Base-by-base conservation (phyloP, 1,140 invertebrate species). In the Drosophila baimaii region DNA sequence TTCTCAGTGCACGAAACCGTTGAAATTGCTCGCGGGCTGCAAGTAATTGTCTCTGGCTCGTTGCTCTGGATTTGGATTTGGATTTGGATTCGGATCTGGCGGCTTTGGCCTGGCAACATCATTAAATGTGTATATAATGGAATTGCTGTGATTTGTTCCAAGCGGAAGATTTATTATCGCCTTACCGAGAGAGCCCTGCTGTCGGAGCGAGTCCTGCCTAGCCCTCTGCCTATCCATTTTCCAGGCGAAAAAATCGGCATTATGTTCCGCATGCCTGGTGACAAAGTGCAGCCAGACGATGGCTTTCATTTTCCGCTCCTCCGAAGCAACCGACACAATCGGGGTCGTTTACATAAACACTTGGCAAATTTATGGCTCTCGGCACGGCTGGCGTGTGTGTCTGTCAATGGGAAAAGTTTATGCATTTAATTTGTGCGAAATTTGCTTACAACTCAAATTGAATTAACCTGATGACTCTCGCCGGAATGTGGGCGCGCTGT, bases 71-170 rank as follows among this genome's bases (percentile, higher is more conserved):
- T 79, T 75, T 69, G 70, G 76, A 75, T 71, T 80, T 63, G 61
- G 68, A 76, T 71, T 80, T 64, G 61, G 68, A 59, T 70, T 71
- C 47, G 61, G 81, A 74, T 73, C 64, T 63, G 61, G 44, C 39
- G 56, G 74, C 54, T 58, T 57, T 76, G 23, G 41, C 19, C 61
- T 72, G 75, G 81, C 82, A 72, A 86, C 83, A 86, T 86, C 83
- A 86, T 86, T 86, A 86, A 86, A 88, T 79, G 79, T 88, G 77
- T 78, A 79, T 77, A 86, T 86, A 86, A 86, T 86, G 83, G 71
- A 86, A 86, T 88, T 82, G 84, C 83, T 88, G 83, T 86, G 83
- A 86, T 86, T 86, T 86, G 83, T 88, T 83, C 77, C 75, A 47
- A 77, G 83, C 79, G 41, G 39, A 73, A 83, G 83, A 86, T 86